A percentile compares a stretch with the other conserved stretches of the same genome.
Evolutionary conservation across 92 coral and sea anemone species (phyloP).

Genomic region (Phenganax stokvisi): DNA sequence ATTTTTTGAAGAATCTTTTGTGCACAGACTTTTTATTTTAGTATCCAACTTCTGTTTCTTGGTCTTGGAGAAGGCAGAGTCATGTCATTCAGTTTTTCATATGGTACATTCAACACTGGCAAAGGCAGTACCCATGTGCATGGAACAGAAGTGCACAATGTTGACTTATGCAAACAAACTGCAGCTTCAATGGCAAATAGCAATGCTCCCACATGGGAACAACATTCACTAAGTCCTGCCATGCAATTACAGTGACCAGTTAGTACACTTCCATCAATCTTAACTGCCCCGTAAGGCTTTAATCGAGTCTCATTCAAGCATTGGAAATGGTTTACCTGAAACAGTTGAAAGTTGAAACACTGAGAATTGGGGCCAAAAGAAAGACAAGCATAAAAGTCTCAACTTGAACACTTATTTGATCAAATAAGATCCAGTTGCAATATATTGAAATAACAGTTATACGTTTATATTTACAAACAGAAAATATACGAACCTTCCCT

Average conservation of each 20-base stretch:
- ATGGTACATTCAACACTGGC: conserved; percentile 46
- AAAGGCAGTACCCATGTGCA: conserved; percentile 65
- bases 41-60: conserved; percentile 52
- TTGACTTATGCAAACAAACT: neutral
- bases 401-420: neutral
- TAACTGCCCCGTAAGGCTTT: conserved; percentile 32
- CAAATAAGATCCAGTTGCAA: neutral
- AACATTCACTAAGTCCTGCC: conserved; percentile 29
- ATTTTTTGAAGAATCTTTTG: neutral
- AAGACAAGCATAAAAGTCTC: neutral
- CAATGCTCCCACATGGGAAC: conserved; percentile 41
- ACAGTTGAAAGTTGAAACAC: no score
- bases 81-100: conserved; percentile 49
- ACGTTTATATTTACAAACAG: neutral
- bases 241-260: conserved; percentile 37
- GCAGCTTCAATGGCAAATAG: conserved; percentile 39
- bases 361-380: neutral
- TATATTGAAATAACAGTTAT: no score
- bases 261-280: conserved; percentile 10
- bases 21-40: conserved; percentile 9
- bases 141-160: conserved; percentile 53
- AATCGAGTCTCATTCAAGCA: conserved; percentile 24
- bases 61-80: conserved; percentile 46
- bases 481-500: conserved; percentile 10
- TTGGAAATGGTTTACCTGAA: conserved; percentile 40